Evolutionary conservation across 1,140 invertebrate genomes (phyloP), one percentile per base, ranked within the genome.

Genomic region (Frieseomelitta varia): DNA sequence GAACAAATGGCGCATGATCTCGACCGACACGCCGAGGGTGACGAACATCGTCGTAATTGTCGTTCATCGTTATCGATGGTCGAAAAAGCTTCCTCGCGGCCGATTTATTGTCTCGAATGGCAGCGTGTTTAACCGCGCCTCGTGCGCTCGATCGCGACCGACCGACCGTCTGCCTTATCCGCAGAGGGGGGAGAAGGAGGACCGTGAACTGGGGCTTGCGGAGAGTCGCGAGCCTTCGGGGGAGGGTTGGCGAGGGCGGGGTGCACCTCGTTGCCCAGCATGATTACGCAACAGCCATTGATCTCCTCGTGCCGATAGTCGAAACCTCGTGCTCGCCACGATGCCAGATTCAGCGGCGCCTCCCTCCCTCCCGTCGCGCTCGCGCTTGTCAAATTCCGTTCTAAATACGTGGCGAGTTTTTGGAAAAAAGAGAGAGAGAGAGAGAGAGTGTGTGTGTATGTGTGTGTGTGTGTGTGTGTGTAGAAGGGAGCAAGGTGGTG

Each of bases 251-350:
- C 39, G 68, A 61, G 58, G 61, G 75, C 39, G 55, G 73, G 82
- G 61, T 85, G 58, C 51, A 85, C 79, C 79, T 88, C 83, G 83
- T 81, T 88, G 74, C 86, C 63, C 88, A 73, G 81, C 81, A 84
- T 74, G 85, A 89, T 89, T 89, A 89, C 87, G 88, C 87, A 89
- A 89, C 81, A 84, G 69, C 58, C 87, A 89, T 89, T 89, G 88
- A 89, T 89, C 88, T 89, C 27, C 61, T 86, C 87, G 69, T 61
- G 61, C 67, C 77, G 81, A 88, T 89, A 89, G 87, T 87, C 86
- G 63, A 82, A 88, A 88, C 79, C 75, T 85, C 76, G 83, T 76
- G 71, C 55, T 85, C 56, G n/a, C 58, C 77, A 67, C 82, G 69
- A 71, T 58, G 67, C 21, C 30, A 67, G 21, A 84, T 71, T 39